Evolutionary conservation across 2,888 invertebrate genomes (phyloP).

Genomic region (Muschampia plurimacula): DNA sequence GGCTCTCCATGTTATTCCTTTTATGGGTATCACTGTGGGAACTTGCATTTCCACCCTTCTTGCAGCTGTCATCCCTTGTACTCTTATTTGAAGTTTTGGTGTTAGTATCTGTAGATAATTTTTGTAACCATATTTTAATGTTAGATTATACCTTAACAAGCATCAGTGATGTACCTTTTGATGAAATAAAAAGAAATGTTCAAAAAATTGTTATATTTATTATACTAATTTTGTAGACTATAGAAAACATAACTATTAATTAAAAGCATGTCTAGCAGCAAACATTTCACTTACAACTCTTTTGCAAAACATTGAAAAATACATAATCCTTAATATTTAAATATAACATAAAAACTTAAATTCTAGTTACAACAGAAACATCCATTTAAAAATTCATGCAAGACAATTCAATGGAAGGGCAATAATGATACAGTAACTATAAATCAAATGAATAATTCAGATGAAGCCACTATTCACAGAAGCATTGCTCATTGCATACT

Average conservation of each 20-base stretch:
- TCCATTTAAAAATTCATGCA: neutral
- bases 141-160: neutral
- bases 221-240: neutral
- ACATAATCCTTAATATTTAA: neutral
- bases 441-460: neutral
- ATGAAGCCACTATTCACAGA: constrained; percentile 27
- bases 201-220: neutral
- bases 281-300: neutral
- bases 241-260: neutral
- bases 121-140: constrained; percentile 29
- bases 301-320: neutral
- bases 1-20: constrained; percentile 78
- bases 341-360: neutral
- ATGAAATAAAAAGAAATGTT: neutral
- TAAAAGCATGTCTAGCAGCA: neutral
- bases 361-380: neutral
- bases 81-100: constrained; percentile 70
- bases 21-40: constrained; percentile 67
- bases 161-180: neutral
- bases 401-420: neutral
- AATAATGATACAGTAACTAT: neutral
- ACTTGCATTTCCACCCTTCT: constrained; percentile 77
- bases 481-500: constrained; percentile 8
- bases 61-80: constrained; percentile 79
- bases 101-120: constrained; percentile 68